phyloP scores from a whole-genome alignment of 2,888 invertebrate genomes.

The Drosophila neutralis region DNA sequence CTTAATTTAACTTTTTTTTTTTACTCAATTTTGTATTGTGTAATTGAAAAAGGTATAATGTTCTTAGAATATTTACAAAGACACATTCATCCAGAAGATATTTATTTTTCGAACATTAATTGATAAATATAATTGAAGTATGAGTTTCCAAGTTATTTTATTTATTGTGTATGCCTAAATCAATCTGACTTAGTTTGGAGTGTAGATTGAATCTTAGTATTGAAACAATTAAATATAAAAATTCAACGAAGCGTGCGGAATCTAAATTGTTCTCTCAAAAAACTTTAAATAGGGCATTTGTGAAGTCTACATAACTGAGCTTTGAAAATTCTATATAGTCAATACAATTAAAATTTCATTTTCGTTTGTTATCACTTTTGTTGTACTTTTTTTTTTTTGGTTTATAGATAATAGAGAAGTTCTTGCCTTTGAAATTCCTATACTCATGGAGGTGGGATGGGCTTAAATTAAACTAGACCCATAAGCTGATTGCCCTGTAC shows the following conservation, averaged over 20 bases:
- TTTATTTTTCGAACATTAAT: background rate
- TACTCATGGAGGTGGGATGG: slow-evolving; percentile 48
- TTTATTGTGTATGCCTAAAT: background rate
- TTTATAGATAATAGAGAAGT: slow-evolving; percentile 41
- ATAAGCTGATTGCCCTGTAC: slow-evolving; percentile 29
- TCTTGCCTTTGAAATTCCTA: slow-evolving; percentile 44
- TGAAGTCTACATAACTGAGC: slow-evolving; percentile 2
- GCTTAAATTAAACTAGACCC: slow-evolving; percentile 18
- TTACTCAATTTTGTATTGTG: no score
- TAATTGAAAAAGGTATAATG: background rate
- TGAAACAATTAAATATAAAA: background rate
- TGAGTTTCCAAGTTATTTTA: background rate
- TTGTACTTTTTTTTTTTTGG: slow-evolving; percentile 24
- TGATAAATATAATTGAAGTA: background rate
- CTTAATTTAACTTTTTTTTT: background rate
- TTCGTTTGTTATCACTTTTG: slow-evolving; percentile 60
- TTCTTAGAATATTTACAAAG: background rate
- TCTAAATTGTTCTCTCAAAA: background rate
- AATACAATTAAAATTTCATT: slow-evolving; percentile 58
- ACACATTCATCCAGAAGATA: background rate
- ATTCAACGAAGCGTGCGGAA: background rate
- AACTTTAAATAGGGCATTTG: slow-evolving; percentile 27
- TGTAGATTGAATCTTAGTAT: slow-evolving; percentile 34
- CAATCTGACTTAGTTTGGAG: background rate
- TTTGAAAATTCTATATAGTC: slow-evolving; percentile 15